Percentiles rank a stretch among this genome's conserved stretches.
phyloP scores from a whole-genome alignment of 2,888 invertebrate genomes.

The Lithophane ornitopus region DNA sequence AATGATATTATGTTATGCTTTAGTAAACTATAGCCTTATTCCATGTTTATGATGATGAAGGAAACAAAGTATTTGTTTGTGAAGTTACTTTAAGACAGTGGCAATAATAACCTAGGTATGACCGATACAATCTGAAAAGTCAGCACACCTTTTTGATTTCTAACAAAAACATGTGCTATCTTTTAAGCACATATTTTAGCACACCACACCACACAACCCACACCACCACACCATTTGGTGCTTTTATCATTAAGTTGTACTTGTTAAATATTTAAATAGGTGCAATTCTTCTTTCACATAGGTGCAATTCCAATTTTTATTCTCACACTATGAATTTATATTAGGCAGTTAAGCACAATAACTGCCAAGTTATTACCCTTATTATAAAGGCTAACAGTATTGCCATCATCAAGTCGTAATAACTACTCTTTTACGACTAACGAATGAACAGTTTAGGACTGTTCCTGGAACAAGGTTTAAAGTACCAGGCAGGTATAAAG shows the following conservation, averaged over 20 bases:
- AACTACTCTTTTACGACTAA: constrained; percentile 53
- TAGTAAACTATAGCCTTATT: background rate
- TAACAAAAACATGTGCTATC: background rate
- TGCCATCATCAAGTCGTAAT: constrained; percentile 48
- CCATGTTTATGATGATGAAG: background rate
- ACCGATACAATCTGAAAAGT: background rate
- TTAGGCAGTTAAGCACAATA: constrained; percentile 14
- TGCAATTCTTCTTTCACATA: background rate
- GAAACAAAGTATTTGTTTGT: background rate
- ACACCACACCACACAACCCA: too few species aligned
- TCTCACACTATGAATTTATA: constrained; percentile 20
- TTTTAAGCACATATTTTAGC: too few species aligned
- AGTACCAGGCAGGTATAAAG: constrained; percentile 29
- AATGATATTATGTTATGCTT: background rate
- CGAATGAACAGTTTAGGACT: constrained; percentile 55
- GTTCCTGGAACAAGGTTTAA: constrained; percentile 29
- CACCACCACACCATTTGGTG: too few species aligned
- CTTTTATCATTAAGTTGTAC: background rate
- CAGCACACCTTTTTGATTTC: background rate
- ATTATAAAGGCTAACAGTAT: constrained; percentile 38
- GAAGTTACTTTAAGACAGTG: background rate
- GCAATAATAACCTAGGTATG: background rate
- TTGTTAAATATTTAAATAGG: too few species aligned
- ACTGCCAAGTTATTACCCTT: constrained; percentile 32
- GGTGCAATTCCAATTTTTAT: constrained; percentile 7